Base-by-base conservation (phyloP, 2,113 vertebrate genomes). In the Chlamydotis undulata region DNA sequence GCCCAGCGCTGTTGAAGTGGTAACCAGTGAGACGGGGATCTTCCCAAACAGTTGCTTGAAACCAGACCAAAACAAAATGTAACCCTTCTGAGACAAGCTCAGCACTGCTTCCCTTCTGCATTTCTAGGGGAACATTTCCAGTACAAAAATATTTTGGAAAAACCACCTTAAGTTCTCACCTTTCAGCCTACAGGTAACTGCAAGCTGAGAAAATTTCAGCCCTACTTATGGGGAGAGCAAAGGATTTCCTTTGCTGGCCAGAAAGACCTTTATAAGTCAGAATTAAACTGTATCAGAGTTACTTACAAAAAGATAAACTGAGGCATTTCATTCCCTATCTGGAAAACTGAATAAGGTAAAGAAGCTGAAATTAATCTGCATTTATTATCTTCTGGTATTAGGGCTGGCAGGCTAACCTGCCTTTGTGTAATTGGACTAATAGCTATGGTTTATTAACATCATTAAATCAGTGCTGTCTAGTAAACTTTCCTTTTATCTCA, bases 371-470 rank as follows among this genome's bases (percentile, higher is more conserved):
- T 96, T 74, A 90, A 94, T 93, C 63, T 79, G 33, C 37, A 19
- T 95, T 90, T 85, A 85, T 94, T 68, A 65, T 96, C 77, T 76
- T n/a, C 77, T 87, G 55, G n/a, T 71, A 87, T 80, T 86, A 87
- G 59, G 52, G 52, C 52, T 93, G 85, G 59, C 85, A 91, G 76
- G 43, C 18, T 89, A 86, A 86, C 70, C 78, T 80, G 90, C 49
- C 96, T 10, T 94, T 91, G 55, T 31, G 65, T 94, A 95, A 94
- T 89, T 92, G 84, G 79, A 87, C 90, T 96, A 96, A 97, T 92
- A 70, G 65, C 43, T 88, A 15, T 56, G 53, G 37, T 89, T 96
- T 96, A 95, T 96, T 89, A 92, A 78, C 68, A 69, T 77, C 83
- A 87, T 93, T 96, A 90, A 90, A 84, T 87, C 89, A 71, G 43